phyloP scores from a whole-genome alignment of 2,797 vertebrate genomes.

The Trematomus bernacchii region DNA sequence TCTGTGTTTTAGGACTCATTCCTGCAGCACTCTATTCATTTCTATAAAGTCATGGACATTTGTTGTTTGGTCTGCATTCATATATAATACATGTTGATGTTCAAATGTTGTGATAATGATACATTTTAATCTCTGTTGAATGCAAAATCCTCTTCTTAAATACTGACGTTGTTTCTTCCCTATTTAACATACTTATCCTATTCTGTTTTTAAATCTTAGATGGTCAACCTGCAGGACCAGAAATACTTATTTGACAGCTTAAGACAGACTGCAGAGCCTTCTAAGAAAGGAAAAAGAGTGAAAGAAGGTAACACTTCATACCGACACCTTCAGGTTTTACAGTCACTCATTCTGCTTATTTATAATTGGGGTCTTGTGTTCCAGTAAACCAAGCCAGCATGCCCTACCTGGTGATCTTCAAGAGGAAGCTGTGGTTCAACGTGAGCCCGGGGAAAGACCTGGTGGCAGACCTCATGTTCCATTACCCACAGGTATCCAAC shows the following conservation, averaged over 20 bases:
- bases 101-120: not conserved
- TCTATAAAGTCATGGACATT: not conserved
- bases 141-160: not conserved
- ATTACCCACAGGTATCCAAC: conserved; percentile 92
- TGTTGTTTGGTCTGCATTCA: not conserved
- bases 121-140: not conserved
- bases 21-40: no score
- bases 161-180: not conserved
- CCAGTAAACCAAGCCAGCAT: conserved; percentile 74
- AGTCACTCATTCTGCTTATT: not conserved
- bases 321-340: not conserved
- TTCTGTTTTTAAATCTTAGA: conserved; percentile 73
- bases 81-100: not conserved
- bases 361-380: conserved; percentile 26
- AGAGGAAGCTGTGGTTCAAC: conserved; percentile 96
- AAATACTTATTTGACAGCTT: conserved; percentile 96
- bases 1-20: no score
- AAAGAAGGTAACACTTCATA: conserved; percentile 86
- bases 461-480: conserved; percentile 91
- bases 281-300: conserved; percentile 86
- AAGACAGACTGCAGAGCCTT: conserved; percentile 85
- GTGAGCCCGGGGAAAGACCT: conserved; percentile 91
- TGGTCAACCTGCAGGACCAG: conserved; percentile 89
- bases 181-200: not conserved
- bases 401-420: conserved; percentile 89